Evolutionary conservation across 2,797 vertebrate genomes (phyloP).

Genomic region (Phoeniculus purpureus): DNA sequence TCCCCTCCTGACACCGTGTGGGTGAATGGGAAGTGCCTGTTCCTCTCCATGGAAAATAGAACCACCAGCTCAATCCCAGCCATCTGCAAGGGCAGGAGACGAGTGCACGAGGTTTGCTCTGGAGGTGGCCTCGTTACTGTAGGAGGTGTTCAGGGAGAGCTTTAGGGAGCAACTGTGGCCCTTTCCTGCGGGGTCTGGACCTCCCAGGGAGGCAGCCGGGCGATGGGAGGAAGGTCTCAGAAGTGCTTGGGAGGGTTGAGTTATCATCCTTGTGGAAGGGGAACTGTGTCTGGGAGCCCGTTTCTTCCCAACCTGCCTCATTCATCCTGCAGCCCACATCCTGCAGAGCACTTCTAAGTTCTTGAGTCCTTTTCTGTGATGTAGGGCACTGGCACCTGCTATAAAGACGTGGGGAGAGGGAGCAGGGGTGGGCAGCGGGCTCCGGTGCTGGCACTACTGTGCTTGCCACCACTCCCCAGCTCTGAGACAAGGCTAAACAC

Average conservation of each 20-base stretch:
- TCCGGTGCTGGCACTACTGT: not conserved
- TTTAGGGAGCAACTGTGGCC: not conserved
- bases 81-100: not conserved
- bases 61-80: not conserved
- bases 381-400: not conserved
- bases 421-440: not conserved
- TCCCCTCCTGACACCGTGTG: not conserved
- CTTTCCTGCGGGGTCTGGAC: not conserved
- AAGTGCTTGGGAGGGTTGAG: not conserved
- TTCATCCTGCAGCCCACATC: not conserved
- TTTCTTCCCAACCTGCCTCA: not conserved
- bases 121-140: not conserved
- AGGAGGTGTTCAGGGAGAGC: not conserved
- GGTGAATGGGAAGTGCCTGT: not conserved
- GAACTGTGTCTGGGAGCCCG: not conserved
- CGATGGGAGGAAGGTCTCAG: not conserved
- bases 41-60: not conserved
- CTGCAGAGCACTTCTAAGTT: not conserved
- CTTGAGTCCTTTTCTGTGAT: not conserved
- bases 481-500: not conserved
- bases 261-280: not conserved
- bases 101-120: not conserved
- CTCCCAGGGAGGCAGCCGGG: not conserved
- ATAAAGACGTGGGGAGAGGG: not conserved
- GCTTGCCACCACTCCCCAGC: not conserved